These are phyloP conservation scores for Epinotia ramella DNA, from an alignment of 2,888 invertebrate species.

Conservation along the genomic window DNA sequence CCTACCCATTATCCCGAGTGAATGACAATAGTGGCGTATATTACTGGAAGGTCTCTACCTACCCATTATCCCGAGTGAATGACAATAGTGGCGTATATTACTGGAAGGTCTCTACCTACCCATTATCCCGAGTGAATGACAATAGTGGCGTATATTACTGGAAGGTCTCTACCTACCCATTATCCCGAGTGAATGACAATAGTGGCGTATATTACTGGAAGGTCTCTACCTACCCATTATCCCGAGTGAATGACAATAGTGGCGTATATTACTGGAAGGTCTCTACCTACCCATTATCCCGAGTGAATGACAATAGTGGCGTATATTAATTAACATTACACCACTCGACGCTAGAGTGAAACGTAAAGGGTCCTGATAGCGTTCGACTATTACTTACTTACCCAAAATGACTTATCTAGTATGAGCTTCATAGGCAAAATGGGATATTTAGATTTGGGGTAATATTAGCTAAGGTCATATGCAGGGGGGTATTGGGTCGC, in stretches of 20 bases:
- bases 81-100: constrained; percentile 34
- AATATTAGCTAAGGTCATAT: constrained; percentile 29
- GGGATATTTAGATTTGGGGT: neutral
- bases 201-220: constrained; percentile 28
- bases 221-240: constrained; percentile 10
- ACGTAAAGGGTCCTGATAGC: constrained; percentile 40
- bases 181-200: constrained; percentile 15
- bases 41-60: constrained; percentile 14
- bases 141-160: constrained; percentile 31
- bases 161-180: constrained; percentile 6
- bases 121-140: constrained; percentile 16
- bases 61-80: constrained; percentile 11
- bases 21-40: constrained; percentile 29
- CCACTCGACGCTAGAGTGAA: constrained; percentile 31
- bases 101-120: neutral
- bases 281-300: constrained; percentile 3
- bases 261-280: constrained; percentile 25
- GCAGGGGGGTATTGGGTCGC: constrained; percentile 10
- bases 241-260: constrained; percentile 14
- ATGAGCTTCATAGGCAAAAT: neutral
- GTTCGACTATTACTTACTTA: constrained; percentile 13
- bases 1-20: constrained; percentile 4
- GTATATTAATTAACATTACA: constrained; percentile 44
- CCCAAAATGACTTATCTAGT: constrained; percentile 13
- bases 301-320: constrained; percentile 13